A percentile compares a stretch with the other conserved stretches of the same genome.
Conservation (phyloP, 1,140 invertebrate species). For the Caligus rogercresseyi region DNA sequence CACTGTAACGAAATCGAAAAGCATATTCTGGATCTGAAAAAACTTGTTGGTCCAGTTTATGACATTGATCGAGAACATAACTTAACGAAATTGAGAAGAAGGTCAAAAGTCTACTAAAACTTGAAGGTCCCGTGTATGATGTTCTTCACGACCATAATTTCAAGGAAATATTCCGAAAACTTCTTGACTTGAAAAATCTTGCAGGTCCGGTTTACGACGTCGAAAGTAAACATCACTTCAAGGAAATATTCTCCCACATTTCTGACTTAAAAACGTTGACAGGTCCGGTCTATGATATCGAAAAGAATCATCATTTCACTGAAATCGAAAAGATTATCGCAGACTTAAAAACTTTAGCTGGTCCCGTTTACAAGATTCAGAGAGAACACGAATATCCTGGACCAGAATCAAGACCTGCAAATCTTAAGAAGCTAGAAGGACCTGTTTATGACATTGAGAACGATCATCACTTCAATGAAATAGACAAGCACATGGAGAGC, state of each 20-base stretch:
- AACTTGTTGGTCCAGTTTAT: constrained; percentile 5
- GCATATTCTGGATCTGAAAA: constrained; percentile 4
- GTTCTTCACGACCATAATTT: constrained; percentile 12
- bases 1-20: constrained; percentile 6
- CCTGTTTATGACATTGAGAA: constrained; percentile 17
- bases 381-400: constrained; percentile 10
- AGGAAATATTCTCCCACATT: constrained; percentile 1
- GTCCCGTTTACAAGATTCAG: constrained; percentile 17
- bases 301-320: constrained; percentile 12
- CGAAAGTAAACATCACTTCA: constrained; percentile 11
- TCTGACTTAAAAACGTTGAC: constrained; percentile 3
- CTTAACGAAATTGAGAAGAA: constrained; percentile 1
- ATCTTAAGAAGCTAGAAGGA: constrained; percentile 4
- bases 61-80: constrained; percentile 13
- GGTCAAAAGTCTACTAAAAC: not conserved
- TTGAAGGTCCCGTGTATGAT: constrained; percentile 7
- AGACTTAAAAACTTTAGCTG: constrained; percentile 1
- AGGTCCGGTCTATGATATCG: constrained; percentile 17
- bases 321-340: constrained; percentile 9
- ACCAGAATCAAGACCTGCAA: not conserved
- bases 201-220: constrained; percentile 12
- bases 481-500: constrained; percentile 12
- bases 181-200: constrained; percentile 5
- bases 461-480: constrained; percentile 11
- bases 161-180: constrained; percentile 8